These are phyloP conservation scores for Sinella curviseta DNA, from an alignment of 1,140 invertebrate genomes.

Conservation along the genomic window DNA sequence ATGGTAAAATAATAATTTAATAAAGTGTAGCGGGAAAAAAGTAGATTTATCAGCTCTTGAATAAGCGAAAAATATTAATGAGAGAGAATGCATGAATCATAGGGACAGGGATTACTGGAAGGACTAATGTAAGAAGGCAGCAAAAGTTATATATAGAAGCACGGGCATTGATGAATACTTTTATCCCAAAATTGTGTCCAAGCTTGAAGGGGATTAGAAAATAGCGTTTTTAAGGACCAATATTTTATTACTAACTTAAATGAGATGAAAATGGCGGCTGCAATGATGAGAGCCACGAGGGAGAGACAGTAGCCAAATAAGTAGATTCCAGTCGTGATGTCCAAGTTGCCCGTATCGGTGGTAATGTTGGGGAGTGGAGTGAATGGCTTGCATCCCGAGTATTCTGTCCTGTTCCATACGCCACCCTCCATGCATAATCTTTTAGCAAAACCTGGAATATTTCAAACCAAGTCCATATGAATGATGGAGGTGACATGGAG, in stretches of 20 bases:
- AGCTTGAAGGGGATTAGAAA: no score
- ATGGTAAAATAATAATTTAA: no score
- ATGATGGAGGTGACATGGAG: no score
- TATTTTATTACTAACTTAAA: constrained; percentile 49
- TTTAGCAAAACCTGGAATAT: constrained; percentile 70
- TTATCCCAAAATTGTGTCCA: no score
- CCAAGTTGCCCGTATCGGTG: constrained; percentile 25
- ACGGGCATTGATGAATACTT: background rate
- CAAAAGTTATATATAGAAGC: background rate
- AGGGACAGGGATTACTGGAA: no score
- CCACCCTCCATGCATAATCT: constrained; percentile 67
- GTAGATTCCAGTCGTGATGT: constrained; percentile 38
- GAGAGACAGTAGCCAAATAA: constrained; percentile 56
- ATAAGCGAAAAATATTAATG: no score
- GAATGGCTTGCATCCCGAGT: constrained; percentile 61
- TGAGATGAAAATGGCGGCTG: constrained; percentile 57
- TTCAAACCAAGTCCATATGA: constrained; percentile 29
- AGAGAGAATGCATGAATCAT: no score
- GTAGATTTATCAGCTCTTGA: no score
- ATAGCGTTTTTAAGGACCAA: no score
- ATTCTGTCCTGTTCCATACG: constrained; percentile 71
- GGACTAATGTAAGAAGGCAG: no score
- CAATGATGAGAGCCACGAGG: constrained; percentile 71
- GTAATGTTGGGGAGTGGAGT: constrained; percentile 39
- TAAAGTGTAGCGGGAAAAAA: no score